A percentile compares a stretch with the other conserved stretches of the same genome.
Conservation (phyloP, 1,140 invertebrate genomes). For the Limonius californicus region DNA sequence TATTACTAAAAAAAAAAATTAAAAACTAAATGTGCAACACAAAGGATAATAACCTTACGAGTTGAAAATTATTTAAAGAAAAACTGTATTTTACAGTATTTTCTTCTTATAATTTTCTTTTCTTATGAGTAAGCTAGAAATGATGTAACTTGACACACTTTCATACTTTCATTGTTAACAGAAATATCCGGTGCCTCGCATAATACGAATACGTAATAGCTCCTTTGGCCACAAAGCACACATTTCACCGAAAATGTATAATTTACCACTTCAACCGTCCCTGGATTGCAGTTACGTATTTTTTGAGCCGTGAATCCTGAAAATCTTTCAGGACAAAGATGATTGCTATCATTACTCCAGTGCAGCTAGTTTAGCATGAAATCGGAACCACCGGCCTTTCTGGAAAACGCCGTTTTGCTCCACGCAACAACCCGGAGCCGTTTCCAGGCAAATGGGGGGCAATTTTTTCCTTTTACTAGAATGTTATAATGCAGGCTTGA, state of each 20-base stretch:
- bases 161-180: too few relatives aligned
- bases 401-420: not conserved
- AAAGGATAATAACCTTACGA: too few relatives aligned
- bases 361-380: slow-evolving; percentile 2
- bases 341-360: slow-evolving; percentile 17
- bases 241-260: not conserved
- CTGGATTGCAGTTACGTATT: slow-evolving; percentile 7
- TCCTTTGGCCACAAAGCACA: not conserved
- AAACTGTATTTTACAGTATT: too few relatives aligned
- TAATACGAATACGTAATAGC: too few relatives aligned
- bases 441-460: not conserved
- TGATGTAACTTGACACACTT: too few relatives aligned
- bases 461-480: not conserved
- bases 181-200: too few relatives aligned
- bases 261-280: slow-evolving; percentile 1
- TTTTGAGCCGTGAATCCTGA: slow-evolving; percentile 20
- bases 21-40: too few relatives aligned
- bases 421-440: not conserved
- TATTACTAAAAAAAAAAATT: too few relatives aligned
- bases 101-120: too few relatives aligned
- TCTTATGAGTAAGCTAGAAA: too few relatives aligned
- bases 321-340: slow-evolving; percentile 16
- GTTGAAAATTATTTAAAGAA: too few relatives aligned
- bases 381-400: not conserved
- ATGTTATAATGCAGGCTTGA: not conserved